A percentile compares a stretch with the other conserved stretches of the same genome.
Conservation (phyloP, 2,113 vertebrate species). For the Cromileptes altivelis region DNA sequence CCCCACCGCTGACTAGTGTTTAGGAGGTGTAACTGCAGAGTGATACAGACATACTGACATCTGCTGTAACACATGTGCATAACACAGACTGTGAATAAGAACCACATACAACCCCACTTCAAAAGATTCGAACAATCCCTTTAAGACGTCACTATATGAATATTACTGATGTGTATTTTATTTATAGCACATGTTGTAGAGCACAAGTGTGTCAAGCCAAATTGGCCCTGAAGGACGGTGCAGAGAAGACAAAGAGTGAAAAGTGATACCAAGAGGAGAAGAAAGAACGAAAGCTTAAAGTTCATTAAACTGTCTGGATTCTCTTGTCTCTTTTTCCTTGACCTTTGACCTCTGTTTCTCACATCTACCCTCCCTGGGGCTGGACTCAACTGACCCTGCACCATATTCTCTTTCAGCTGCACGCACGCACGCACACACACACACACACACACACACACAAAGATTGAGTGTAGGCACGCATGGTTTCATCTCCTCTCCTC, state of each 20-base stretch:
- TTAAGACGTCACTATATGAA: too few relatives aligned
- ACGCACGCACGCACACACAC: neutral
- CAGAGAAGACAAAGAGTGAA: slow-evolving; percentile 1
- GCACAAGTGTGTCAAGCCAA: neutral
- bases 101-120: too few relatives aligned
- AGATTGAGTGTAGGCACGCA: neutral
- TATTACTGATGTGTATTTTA: neutral
- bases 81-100: too few relatives aligned
- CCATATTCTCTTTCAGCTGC: slow-evolving; percentile 13
- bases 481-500: slow-evolving; percentile 15
- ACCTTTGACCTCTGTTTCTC: slow-evolving; percentile 43
- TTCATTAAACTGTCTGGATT: neutral
- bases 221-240: neutral
- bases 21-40: too few relatives aligned
- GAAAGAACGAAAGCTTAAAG: neutral
- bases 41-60: too few relatives aligned
- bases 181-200: neutral
- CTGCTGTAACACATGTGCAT: too few relatives aligned
- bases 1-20: too few relatives aligned
- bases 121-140: too few relatives aligned
- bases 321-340: neutral
- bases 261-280: neutral
- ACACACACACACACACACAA: slow-evolving; percentile 5
- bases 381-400: slow-evolving; percentile 13
- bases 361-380: slow-evolving; percentile 14